Conservation (phyloP, 2,797 vertebrate species). For the Chaunax sp. region DNA sequence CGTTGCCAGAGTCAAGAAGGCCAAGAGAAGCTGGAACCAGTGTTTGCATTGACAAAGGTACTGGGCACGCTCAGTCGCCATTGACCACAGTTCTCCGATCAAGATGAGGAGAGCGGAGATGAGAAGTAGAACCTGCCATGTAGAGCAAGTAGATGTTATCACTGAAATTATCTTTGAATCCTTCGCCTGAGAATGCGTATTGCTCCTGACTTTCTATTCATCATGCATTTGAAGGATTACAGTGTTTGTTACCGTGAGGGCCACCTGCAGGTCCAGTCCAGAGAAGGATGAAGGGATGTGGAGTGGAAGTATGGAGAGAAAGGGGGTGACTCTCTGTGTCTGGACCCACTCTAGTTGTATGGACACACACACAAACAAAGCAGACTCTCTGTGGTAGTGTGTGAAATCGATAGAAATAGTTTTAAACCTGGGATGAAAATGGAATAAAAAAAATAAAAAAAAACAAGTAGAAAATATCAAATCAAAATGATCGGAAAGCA, state of each 20-base stretch:
- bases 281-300: constrained; percentile 67
- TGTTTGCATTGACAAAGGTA: constrained; percentile 49
- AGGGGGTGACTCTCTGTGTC: constrained; percentile 37
- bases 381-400: constrained; percentile 81
- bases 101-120: constrained; percentile 74
- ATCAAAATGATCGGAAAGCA: not conserved
- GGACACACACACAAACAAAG: constrained; percentile 78
- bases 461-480: not conserved
- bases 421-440: constrained; percentile 62
- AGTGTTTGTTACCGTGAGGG: constrained; percentile 71
- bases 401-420: constrained; percentile 81
- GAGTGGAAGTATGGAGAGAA: constrained; percentile 75
- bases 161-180: not conserved
- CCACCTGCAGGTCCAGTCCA: constrained; percentile 72
- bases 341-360: constrained; percentile 62
- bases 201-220: not conserved
- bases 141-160: not conserved
- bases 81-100: constrained; percentile 64
- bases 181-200: not conserved
- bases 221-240: not conserved
- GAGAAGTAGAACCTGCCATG: constrained; percentile 77
- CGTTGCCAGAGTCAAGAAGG: constrained; percentile 70
- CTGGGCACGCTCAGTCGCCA: constrained; percentile 59
- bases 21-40: constrained; percentile 74
- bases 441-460: not conserved